phyloP scores from a whole-genome alignment of 2,888 invertebrate species.

The Orthonevra nobilis region DNA sequence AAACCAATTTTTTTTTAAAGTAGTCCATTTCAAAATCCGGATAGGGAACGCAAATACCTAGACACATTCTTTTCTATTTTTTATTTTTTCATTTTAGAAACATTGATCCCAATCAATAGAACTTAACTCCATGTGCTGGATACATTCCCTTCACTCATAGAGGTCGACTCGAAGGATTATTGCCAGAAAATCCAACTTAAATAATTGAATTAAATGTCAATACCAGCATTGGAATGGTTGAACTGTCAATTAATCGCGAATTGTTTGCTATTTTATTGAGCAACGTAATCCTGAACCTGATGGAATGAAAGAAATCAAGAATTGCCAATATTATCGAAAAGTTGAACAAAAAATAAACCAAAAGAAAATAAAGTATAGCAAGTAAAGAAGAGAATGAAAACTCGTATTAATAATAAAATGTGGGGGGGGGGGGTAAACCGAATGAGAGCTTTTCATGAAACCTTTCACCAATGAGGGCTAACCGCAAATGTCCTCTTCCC shows the following conservation, averaged over 20 bases:
- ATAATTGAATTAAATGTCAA: slow-evolving; percentile 45
- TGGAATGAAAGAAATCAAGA: background rate
- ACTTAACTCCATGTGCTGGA: background rate
- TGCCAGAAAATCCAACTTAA: slow-evolving; percentile 17
- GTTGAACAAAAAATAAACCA: slow-evolving; percentile 1
- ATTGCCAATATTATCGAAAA: slow-evolving; percentile 15
- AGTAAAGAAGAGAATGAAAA: background rate
- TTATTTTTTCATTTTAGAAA: no score
- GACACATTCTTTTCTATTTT: no score
- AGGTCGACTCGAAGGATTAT: slow-evolving; percentile 36
- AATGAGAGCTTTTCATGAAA: slow-evolving; percentile 15
- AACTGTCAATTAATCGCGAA: slow-evolving; percentile 43
- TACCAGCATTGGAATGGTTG: slow-evolving; percentile 11
- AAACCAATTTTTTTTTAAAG: no score
- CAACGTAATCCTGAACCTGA: slow-evolving; percentile 13
- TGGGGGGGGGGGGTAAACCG: no score
- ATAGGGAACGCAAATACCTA: no score
- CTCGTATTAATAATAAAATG: background rate
- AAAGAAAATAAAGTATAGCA: background rate
- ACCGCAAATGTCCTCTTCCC: slow-evolving; percentile 56
- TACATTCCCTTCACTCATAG: background rate
- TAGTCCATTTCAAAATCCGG: no score
- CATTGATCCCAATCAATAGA: no score
- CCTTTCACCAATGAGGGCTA: slow-evolving; percentile 31
- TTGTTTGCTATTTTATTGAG: slow-evolving; percentile 32